phyloP scores from a whole-genome alignment of 2,888 invertebrate genomes.

The Anthrax anthrax region DNA sequence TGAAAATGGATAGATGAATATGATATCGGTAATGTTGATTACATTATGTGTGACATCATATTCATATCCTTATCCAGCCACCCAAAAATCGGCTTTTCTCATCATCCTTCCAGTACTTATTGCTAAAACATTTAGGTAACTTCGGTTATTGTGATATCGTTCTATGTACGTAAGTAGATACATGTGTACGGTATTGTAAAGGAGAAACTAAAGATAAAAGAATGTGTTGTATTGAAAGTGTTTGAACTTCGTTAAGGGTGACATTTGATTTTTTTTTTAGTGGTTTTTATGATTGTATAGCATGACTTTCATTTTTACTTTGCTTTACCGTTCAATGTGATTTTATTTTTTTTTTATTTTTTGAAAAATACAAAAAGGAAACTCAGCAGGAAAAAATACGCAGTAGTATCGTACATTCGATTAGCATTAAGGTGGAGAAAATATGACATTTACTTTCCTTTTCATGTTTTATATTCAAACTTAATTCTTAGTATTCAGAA shows the following conservation, averaged over 20 bases:
- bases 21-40: too few relatives aligned
- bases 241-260: constrained; percentile 3
- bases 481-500: too few relatives aligned
- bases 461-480: not conserved
- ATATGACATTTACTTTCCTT: not conserved
- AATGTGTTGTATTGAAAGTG: not conserved
- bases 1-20: too few relatives aligned
- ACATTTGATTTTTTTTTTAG: constrained; percentile 10
- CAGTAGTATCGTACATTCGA: not conserved
- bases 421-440: not conserved
- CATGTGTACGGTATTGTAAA: too few relatives aligned
- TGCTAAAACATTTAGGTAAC: too few relatives aligned
- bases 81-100: too few relatives aligned
- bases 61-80: too few relatives aligned
- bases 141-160: too few relatives aligned
- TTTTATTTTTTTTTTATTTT: not conserved
- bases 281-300: constrained; percentile 11
- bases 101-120: too few relatives aligned
- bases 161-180: too few relatives aligned
- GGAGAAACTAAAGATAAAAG: too few relatives aligned
- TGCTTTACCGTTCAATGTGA: not conserved
- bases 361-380: not conserved
- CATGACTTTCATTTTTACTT: constrained; percentile 12
- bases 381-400: not conserved
- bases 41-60: too few relatives aligned